Percentiles rank a stretch among this genome's conserved stretches.
Evolutionary conservation across 2,888 invertebrate genomes (phyloP).

Genomic region (Tipula unca): DNA sequence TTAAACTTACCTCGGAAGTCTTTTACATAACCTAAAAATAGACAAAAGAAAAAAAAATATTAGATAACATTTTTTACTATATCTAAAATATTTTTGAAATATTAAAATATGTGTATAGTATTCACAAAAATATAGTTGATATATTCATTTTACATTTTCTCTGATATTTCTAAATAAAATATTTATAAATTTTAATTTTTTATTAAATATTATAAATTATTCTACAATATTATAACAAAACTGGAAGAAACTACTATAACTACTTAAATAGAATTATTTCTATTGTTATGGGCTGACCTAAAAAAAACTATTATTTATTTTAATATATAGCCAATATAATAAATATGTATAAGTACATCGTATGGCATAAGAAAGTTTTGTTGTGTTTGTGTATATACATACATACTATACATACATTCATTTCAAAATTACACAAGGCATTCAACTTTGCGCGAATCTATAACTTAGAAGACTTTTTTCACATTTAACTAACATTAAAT

Average conservation of each 20-base stretch:
- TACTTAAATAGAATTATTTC: not conserved
- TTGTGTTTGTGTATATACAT: not conserved
- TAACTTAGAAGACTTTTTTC: not conserved
- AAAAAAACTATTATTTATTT: not conserved
- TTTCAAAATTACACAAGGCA: not conserved
- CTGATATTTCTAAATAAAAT: not conserved
- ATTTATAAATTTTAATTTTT: not conserved
- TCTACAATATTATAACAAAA: not conserved
- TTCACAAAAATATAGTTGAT: not conserved
- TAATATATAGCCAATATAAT: not conserved
- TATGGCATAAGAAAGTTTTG: not conserved
- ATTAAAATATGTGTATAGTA: not conserved
- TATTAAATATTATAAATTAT: not conserved
- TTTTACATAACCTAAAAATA: constrained; percentile 51
- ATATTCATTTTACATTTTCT: not conserved
- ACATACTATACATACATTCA: not conserved
- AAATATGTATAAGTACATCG: not conserved
- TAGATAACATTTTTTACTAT: constrained; percentile 19
- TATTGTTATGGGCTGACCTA: not conserved
- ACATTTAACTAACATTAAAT: not conserved
- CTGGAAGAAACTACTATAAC: not conserved
- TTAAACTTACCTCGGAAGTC: constrained; percentile 39
- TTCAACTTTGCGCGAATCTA: not conserved
- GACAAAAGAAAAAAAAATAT: constrained; percentile 26
- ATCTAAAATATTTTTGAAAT: constrained; percentile 21